These are phyloP conservation scores for Eupsilia transversa DNA, from an alignment of 2,888 invertebrate genomes.

Conservation along the genomic window DNA sequence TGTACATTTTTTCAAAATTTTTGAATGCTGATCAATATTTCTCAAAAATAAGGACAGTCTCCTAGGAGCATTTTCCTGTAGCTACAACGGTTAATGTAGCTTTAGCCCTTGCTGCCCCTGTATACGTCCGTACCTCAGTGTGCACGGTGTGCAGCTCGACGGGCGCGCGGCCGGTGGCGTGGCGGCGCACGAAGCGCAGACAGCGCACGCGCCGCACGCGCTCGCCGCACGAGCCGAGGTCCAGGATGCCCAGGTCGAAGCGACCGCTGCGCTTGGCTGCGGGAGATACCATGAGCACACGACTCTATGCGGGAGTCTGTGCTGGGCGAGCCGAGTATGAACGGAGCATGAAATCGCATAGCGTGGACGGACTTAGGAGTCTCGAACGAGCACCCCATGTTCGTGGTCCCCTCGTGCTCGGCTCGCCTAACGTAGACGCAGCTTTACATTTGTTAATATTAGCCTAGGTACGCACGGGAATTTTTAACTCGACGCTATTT, in stretches of 20 bases:
- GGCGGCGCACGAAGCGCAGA: constrained; percentile 95
- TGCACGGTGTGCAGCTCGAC: constrained; percentile 98
- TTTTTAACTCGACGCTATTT: not conserved
- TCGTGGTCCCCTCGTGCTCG: no score
- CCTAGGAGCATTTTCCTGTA: no score
- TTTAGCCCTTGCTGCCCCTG: no score
- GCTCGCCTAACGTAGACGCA: no score
- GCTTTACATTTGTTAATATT: not conserved
- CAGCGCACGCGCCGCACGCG: constrained; percentile 96
- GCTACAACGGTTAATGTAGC: no score
- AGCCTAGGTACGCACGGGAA: not conserved
- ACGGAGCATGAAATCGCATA: no score
- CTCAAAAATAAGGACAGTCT: no score
- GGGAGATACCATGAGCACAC: not conserved
- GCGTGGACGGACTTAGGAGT: no score
- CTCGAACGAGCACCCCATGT: no score
- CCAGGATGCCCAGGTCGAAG: constrained; percentile 96
- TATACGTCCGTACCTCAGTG: constrained; percentile 90
- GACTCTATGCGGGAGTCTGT: not conserved
- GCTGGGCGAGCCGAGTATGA: no score
- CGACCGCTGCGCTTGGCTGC: constrained; percentile 97
- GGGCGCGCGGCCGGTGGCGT: constrained; percentile 97
- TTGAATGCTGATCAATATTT: no score
- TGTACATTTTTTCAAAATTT: no score
- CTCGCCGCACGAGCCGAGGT: constrained; percentile 98